These are phyloP conservation scores for Drosophila saltans DNA, from an alignment of 1,140 invertebrate species.

Conservation along the genomic window DNA sequence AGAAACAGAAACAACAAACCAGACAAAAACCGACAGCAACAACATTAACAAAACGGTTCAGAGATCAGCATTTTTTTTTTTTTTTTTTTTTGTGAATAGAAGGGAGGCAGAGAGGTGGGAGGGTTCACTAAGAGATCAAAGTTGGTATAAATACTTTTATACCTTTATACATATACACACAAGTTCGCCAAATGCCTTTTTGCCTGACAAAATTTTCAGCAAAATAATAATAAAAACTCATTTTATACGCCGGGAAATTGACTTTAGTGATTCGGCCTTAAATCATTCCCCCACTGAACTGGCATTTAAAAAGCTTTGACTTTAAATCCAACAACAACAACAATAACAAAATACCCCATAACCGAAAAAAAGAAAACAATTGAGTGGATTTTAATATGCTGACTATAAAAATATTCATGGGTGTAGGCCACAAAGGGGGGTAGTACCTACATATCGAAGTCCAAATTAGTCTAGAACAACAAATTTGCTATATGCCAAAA, in stretches of 20 bases:
- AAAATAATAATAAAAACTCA: conserved; percentile 50
- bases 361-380: conserved; percentile 4
- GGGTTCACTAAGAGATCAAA: conserved; percentile 16
- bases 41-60: conserved; percentile 47
- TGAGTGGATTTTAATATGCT: conserved; percentile 4
- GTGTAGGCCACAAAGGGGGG: background rate
- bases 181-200: conserved; percentile 27
- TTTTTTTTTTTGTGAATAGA: conserved; percentile 5
- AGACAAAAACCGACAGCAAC: conserved; percentile 8
- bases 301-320: conserved; percentile 56
- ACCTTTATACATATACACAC: conserved; percentile 7
- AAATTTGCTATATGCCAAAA: too few relatives aligned
- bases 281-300: conserved; percentile 45
- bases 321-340: conserved; percentile 1
- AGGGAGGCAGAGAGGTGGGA: conserved; percentile 9
- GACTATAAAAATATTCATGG: conserved; percentile 1
- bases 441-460: too few relatives aligned
- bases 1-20: too few relatives aligned
- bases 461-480: too few relatives aligned
- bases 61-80: conserved; percentile 44
- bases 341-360: background rate
- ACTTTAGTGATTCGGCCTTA: conserved; percentile 45
- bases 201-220: conserved; percentile 50
- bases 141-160: conserved; percentile 6
- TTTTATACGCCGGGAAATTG: conserved; percentile 57